These are phyloP conservation scores for Fulica atra DNA, from an alignment of 2,113 vertebrate species.

Conservation along the genomic window DNA sequence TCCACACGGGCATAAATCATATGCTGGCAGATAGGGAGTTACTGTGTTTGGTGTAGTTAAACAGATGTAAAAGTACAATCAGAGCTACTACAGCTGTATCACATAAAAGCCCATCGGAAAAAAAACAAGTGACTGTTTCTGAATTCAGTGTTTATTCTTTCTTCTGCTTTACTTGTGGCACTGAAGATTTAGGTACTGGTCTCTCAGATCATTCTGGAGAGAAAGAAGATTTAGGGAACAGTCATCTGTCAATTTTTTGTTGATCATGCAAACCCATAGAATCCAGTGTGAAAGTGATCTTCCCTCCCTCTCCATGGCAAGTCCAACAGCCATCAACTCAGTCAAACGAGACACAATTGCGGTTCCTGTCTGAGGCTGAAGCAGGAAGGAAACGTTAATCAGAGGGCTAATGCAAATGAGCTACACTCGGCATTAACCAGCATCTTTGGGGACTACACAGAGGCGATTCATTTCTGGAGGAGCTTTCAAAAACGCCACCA, in stretches of 20 bases:
- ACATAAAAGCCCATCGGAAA: background rate
- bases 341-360: background rate
- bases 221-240: background rate
- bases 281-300: background rate
- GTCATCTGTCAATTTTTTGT: background rate
- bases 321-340: background rate
- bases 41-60: background rate
- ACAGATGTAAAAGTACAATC: background rate
- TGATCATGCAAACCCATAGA: background rate
- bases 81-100: background rate
- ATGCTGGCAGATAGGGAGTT: background rate
- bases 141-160: background rate
- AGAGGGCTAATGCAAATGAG: conserved; percentile 27
- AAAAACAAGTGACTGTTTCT: background rate
- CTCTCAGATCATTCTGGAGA: background rate
- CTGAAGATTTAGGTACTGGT: background rate
- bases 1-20: background rate
- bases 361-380: conserved; percentile 15
- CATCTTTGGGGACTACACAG: background rate
- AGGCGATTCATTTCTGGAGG: background rate
- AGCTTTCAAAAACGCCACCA: conserved; percentile 14
- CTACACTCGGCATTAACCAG: background rate
- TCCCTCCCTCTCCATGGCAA: background rate
- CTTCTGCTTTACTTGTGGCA: background rate
- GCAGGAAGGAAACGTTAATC: conserved; percentile 37